Conservation (phyloP, 2,888 invertebrate genomes). For the Agrilus mali region DNA sequence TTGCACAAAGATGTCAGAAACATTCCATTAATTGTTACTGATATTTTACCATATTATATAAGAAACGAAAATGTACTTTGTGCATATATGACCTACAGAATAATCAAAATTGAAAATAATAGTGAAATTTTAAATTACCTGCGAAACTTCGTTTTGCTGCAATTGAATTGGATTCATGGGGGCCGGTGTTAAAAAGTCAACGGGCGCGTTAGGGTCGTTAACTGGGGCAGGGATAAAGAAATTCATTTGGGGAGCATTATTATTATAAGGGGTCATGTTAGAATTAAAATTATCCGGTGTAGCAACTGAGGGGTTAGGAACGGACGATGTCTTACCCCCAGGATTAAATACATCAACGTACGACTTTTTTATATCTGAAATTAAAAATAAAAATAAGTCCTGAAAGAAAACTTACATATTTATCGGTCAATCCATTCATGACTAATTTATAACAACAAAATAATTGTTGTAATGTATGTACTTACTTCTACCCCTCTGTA, state of each 20-base stretch:
- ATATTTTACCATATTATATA: too few relatives aligned
- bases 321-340: constrained; percentile 34
- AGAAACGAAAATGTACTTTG: too few relatives aligned
- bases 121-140: constrained; percentile 20
- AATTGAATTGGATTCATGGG: constrained; percentile 11
- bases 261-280: not conserved
- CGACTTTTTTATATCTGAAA: constrained; percentile 64
- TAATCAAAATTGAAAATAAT: not conserved
- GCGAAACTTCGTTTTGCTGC: constrained; percentile 17
- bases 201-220: constrained; percentile 40
- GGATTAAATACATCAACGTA: constrained; percentile 88
- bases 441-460: not conserved
- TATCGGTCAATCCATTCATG: too few relatives aligned
- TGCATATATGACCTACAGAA: not conserved
- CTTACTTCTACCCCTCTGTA: constrained; percentile 66
- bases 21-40: not conserved
- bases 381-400: constrained; percentile 2
- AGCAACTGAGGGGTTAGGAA: constrained; percentile 22
- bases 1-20: not conserved
- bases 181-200: constrained; percentile 41
- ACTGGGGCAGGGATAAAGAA: constrained; percentile 45
- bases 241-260: constrained; percentile 31
- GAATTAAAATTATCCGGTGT: constrained; percentile 25
- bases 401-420: too few relatives aligned
- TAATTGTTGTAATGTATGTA: constrained; percentile 18